These are phyloP conservation scores for Enteromius paludinosus DNA, from an alignment of 2,797 vertebrate species.

Conservation along the genomic window DNA sequence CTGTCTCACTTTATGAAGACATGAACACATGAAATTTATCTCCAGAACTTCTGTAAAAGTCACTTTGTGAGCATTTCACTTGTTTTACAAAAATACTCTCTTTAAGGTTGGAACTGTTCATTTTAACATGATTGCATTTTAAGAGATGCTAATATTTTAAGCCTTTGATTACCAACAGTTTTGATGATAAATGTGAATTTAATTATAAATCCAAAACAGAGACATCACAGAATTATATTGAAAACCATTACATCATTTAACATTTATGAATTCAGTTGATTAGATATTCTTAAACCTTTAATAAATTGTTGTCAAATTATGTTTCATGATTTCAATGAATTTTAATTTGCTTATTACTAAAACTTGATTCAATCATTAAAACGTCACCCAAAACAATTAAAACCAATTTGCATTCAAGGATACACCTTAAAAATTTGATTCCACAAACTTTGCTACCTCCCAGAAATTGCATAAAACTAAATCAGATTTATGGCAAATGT, in stretches of 20 bases:
- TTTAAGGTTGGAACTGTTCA: not conserved
- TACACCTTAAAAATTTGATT: not conserved
- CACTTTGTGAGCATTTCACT: not conserved
- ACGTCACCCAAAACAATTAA: not conserved
- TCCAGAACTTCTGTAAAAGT: not conserved
- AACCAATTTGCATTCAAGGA: too few relatives aligned
- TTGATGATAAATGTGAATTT: not conserved
- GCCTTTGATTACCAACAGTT: not conserved
- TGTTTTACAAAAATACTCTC: not conserved
- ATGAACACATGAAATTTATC: not conserved
- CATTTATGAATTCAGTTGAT: too few relatives aligned
- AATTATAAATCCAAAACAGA: too few relatives aligned
- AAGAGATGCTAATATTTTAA: not conserved
- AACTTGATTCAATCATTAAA: not conserved
- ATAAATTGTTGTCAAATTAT: not conserved
- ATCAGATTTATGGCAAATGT: not conserved
- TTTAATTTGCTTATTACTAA: not conserved
- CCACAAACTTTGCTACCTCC: not conserved
- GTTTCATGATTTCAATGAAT: not conserved
- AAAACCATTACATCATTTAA: too few relatives aligned
- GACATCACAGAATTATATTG: too few relatives aligned
- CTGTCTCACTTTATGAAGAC: not conserved
- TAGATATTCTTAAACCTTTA: too few relatives aligned
- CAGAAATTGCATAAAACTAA: not conserved
- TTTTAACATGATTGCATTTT: not conserved